Conservation (phyloP, 2,113 vertebrate species). For the Menura novaehollandiae region DNA sequence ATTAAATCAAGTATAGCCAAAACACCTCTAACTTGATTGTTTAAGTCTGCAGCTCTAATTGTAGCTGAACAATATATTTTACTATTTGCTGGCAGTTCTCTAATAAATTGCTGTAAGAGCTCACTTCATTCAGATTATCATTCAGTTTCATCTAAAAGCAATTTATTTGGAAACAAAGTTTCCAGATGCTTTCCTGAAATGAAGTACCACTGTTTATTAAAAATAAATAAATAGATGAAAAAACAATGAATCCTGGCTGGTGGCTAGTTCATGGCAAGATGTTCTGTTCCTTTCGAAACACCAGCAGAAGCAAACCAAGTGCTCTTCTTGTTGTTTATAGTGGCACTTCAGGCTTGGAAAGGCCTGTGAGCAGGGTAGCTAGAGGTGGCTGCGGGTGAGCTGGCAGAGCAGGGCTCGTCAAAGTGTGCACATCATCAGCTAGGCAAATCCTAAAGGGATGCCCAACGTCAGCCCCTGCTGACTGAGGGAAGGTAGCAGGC, state of each 20-base stretch:
- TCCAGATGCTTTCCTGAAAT: slow-evolving; percentile 9
- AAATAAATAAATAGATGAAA: background rate
- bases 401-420: background rate
- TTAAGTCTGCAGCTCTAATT: background rate
- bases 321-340: background rate
- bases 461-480: background rate
- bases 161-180: background rate
- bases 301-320: background rate
- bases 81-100: background rate
- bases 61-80: background rate
- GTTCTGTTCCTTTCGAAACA: background rate
- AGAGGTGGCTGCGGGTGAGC: background rate
- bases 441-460: background rate
- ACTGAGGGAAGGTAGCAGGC: background rate
- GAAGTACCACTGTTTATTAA: background rate
- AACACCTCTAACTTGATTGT: background rate
- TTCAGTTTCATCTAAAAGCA: background rate
- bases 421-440: background rate
- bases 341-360: background rate
- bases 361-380: background rate
- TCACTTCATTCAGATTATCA: background rate
- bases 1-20: background rate
- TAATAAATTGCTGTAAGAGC: background rate
- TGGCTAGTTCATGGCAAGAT: background rate
- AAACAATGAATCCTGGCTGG: background rate